phyloP scores from a whole-genome alignment of 2,113 vertebrate species.

The Casuarius casuarius region DNA sequence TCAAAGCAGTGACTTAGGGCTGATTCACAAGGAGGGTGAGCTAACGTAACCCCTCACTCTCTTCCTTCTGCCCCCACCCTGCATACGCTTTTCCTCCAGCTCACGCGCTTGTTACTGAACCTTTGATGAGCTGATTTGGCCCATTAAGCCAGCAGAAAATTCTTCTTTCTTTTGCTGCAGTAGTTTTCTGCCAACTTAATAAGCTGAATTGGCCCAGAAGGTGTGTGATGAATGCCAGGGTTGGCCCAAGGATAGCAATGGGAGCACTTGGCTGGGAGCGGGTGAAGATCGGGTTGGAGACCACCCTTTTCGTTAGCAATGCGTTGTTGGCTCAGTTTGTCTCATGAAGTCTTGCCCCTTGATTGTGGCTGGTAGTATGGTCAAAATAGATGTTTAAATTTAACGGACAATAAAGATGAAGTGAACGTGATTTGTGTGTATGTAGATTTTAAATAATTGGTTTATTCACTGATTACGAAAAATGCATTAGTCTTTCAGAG shows the following conservation, averaged over 20 bases:
- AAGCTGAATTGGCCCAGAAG: background rate
- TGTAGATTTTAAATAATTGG: background rate
- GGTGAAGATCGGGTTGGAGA: background rate
- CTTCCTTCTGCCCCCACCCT: background rate
- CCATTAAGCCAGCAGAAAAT: background rate
- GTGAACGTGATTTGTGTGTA: no score
- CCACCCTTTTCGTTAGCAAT: background rate
- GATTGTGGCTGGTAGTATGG: background rate
- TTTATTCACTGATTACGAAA: background rate
- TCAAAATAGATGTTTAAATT: background rate
- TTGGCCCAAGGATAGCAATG: background rate
- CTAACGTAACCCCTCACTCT: background rate
- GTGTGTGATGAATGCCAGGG: background rate
- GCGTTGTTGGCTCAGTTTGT: background rate
- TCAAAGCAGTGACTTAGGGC: background rate
- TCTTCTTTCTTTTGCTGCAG: background rate
- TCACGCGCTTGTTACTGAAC: background rate
- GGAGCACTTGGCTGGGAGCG: background rate
- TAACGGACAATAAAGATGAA: background rate
- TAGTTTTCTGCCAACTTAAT: background rate
- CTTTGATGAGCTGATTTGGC: background rate
- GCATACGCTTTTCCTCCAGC: background rate
- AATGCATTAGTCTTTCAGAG: background rate
- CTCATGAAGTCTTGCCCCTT: background rate
- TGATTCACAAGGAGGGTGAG: background rate